Conservation (phyloP, 2,888 invertebrate genomes). For the Lycocerus yunnanus region DNA sequence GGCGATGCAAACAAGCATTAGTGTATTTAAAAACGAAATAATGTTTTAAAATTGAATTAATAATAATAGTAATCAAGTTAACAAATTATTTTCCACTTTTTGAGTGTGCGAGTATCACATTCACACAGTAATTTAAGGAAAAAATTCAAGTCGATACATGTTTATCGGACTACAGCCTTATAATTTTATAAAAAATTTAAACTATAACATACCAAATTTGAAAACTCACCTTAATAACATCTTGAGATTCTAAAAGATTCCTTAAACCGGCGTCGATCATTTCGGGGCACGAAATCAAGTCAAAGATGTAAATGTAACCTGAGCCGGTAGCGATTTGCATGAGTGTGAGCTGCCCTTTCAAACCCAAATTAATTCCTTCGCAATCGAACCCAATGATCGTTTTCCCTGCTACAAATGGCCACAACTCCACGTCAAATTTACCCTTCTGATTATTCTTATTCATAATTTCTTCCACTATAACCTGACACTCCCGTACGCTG, state of each 20-base stretch:
- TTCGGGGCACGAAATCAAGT: slow-evolving; percentile 82
- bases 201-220: too few relatives aligned
- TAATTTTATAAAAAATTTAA: neutral
- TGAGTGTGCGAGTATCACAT: too few relatives aligned
- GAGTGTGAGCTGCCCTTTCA: slow-evolving; percentile 85
- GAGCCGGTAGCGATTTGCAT: slow-evolving; percentile 82
- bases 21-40: too few relatives aligned
- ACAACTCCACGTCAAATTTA: slow-evolving; percentile 20
- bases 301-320: slow-evolving; percentile 86
- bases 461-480: slow-evolving; percentile 76
- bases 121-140: too few relatives aligned
- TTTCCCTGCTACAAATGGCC: slow-evolving; percentile 54
- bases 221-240: slow-evolving; percentile 73
- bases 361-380: slow-evolving; percentile 90
- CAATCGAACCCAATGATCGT: slow-evolving; percentile 85
- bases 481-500: slow-evolving; percentile 76
- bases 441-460: slow-evolving; percentile 54
- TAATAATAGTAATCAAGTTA: too few relatives aligned
- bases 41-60: too few relatives aligned
- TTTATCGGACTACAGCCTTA: too few relatives aligned
- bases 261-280: slow-evolving; percentile 82
- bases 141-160: too few relatives aligned
- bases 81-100: too few relatives aligned
- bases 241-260: slow-evolving; percentile 77
- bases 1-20: too few relatives aligned